These are phyloP conservation scores for Aphis craccivora DNA, from an alignment of 1,140 invertebrate genomes.

Conservation along the genomic window DNA sequence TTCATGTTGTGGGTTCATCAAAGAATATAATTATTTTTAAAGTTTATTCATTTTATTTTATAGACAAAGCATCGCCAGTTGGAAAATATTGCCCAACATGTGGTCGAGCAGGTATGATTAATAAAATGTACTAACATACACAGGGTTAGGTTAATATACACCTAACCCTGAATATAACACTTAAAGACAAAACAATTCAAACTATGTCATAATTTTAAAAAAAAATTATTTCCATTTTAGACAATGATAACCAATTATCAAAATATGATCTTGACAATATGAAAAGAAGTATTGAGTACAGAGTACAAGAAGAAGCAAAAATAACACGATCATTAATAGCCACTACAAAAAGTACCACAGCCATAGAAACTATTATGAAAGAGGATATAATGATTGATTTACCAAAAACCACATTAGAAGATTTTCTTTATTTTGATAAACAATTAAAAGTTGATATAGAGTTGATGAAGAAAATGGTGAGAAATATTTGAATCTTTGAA, in stretches of 20 bases:
- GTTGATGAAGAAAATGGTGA: background rate
- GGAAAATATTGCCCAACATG: too few relatives aligned
- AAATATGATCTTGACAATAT: background rate
- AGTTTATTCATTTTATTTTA: too few relatives aligned
- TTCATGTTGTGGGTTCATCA: too few relatives aligned
- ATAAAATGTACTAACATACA: too few relatives aligned
- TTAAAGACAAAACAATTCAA: background rate
- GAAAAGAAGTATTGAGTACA: background rate
- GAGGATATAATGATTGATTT: background rate
- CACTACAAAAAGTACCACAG: background rate
- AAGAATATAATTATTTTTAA: too few relatives aligned
- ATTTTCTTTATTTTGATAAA: background rate
- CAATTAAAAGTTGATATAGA: background rate
- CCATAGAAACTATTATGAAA: background rate
- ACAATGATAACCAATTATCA: background rate
- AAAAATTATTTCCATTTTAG: background rate
- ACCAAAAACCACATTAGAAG: background rate
- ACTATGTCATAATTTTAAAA: background rate
- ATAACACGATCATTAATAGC: background rate
- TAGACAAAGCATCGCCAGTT: too few relatives aligned
- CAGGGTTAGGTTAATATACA: too few relatives aligned
- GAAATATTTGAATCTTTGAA: background rate
- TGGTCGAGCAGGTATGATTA: background rate
- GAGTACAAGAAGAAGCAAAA: background rate
- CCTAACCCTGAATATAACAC: too few relatives aligned